Evolutionary conservation across 2,797 vertebrate species (phyloP), one percentile per base, ranked within the genome.

Genomic region (Hydrocynus forskahlii): DNA sequence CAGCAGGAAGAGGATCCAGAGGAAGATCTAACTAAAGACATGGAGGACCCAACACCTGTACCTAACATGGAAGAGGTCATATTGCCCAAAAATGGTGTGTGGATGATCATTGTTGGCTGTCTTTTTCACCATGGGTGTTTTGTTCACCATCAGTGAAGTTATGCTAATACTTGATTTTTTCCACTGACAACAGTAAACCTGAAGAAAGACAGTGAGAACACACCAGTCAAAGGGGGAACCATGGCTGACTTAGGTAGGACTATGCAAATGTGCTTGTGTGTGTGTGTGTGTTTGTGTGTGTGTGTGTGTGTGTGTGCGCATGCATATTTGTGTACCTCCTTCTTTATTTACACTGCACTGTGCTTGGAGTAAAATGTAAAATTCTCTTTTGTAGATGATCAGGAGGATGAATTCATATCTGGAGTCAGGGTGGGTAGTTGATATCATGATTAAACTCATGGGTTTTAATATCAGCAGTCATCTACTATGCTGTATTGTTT

Each of bases 171-270:
- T 63, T 54, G 12, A n/a, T 57, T 2, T 74, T 52, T 8, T 83
- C 10, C 72, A 17, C 68, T 76, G 23, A 2, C 0, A 84, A 12
- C 78, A 99, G 98, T 99, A 54, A 99, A 99, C 87, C 92, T 96
- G 69, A 99, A 99, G 92, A 99, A 99, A 87, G 98, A 99, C 91
- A 99, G 97, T 72, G 98, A 99, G 87, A 97, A 99, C 87, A 98
- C 96, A 3, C 98, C 98, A 0, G 97, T 99, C 64, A 99, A 99
- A 91, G 98, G 98, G 86, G 98, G 98, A 74, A 96, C 95, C 0
- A 97, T 99, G 86, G 95, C 97, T 23, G 98, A 99, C 89, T 93
- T 99, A 6, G 97, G 97, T 99, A 94, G 90, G 76, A 62, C 43
- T 63, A 45, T 79, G 76, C 63, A 14, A 29, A 14, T 43, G 35